Evolutionary conservation across 2,888 invertebrate genomes (phyloP).

Genomic region (Aleiodes testaceus): DNA sequence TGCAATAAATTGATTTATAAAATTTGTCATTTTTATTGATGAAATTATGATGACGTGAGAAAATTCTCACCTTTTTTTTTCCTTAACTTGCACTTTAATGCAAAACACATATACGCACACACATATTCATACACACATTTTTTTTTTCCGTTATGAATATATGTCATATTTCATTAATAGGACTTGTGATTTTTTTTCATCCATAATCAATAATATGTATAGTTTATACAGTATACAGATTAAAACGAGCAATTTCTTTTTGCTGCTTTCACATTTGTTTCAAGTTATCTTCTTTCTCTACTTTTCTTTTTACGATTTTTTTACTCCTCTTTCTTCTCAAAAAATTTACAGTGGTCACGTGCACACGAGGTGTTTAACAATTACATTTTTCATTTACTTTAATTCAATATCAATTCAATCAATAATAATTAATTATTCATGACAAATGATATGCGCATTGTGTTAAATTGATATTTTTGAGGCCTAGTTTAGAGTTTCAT

Average conservation of each 20-base stretch:
- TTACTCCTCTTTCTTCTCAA: background rate
- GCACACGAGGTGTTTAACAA: slow-evolving; percentile 29
- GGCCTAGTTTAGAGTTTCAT: slow-evolving; percentile 33
- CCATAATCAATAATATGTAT: slow-evolving; percentile 53
- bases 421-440: slow-evolving; percentile 28
- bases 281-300: slow-evolving; percentile 13
- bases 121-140: slow-evolving; percentile 49
- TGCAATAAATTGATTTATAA: slow-evolving; percentile 3
- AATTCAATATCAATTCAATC: background rate
- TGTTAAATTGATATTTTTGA: slow-evolving; percentile 20
- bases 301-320: too few species aligned
- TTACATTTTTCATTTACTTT: slow-evolving; percentile 15
- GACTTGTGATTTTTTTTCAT: slow-evolving; percentile 47
- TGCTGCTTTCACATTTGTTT: background rate
- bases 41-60: slow-evolving; percentile 28
- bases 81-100: slow-evolving; percentile 10
- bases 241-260: slow-evolving; percentile 22
- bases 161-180: slow-evolving; percentile 48
- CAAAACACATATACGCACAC: slow-evolving; percentile 31
- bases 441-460: slow-evolving; percentile 30
- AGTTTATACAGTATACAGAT: slow-evolving; percentile 39
- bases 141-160: slow-evolving; percentile 53
- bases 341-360: slow-evolving; percentile 33
- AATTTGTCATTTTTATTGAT: slow-evolving; percentile 32
- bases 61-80: slow-evolving; percentile 23